phyloP scores from a whole-genome alignment of 2,888 invertebrate genomes.

The Drosophila anomelani region DNA sequence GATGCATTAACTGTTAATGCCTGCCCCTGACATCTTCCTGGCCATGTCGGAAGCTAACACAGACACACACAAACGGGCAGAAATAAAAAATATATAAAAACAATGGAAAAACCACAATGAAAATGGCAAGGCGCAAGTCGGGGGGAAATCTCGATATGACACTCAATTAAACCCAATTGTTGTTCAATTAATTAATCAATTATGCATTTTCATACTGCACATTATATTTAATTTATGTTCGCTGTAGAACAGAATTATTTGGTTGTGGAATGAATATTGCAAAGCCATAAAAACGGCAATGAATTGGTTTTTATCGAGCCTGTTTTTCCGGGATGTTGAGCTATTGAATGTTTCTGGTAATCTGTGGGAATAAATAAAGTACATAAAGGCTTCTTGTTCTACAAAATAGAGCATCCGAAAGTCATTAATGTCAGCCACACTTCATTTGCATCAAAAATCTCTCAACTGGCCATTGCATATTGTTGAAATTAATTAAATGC shows the following conservation, averaged over 20 bases:
- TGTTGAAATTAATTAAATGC: constrained; percentile 59
- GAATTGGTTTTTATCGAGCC: not conserved
- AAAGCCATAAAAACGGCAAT: not conserved
- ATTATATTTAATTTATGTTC: constrained; percentile 34
- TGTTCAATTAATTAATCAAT: constrained; percentile 76
- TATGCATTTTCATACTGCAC: constrained; percentile 54
- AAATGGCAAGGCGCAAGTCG: not conserved
- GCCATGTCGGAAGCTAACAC: constrained; percentile 52
- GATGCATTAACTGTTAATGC: constrained; percentile 62
- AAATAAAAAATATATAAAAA: constrained; percentile 21
- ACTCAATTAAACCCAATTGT: constrained; percentile 75
- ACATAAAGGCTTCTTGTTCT: not conserved
- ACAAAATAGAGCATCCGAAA: not conserved
- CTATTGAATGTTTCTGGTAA: not conserved
- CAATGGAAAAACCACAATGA: constrained; percentile 16
- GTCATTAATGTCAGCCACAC: not conserved
- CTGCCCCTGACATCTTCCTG: constrained; percentile 49
- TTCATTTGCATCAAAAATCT: constrained; percentile 3
- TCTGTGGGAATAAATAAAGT: not conserved
- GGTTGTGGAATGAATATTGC: constrained; percentile 7
- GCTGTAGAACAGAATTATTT: constrained; percentile 7
- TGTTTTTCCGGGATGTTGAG: not conserved
- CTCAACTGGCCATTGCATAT: constrained; percentile 17
- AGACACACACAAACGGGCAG: not conserved
- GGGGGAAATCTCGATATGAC: constrained; percentile 50